Evolutionary conservation across 2,888 invertebrate genomes (phyloP), one percentile per base, ranked within the genome.

Genomic region (Meandrusa payeni): DNA sequence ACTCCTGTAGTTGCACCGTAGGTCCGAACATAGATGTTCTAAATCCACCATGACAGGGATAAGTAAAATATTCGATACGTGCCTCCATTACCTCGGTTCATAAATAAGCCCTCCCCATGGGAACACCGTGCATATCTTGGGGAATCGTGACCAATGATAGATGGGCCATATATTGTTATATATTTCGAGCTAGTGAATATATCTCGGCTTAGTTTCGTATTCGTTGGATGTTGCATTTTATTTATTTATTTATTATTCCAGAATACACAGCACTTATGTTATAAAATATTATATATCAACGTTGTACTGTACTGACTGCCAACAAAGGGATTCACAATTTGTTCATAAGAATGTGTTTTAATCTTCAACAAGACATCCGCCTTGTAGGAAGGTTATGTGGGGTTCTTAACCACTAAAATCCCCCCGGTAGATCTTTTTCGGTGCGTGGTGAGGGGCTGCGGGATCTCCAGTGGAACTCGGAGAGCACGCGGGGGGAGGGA

Each of bases 21-120:
- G 9, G 20, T 19, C 19, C 5, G 23, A 43, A 38, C 37, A 32
- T 38, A 38, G 43, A 43, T 32, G 37, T 38, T 47, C 47, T 48
- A 52, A 52, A 52, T 48, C 38, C 32, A 38, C 43, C 46, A 54
- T 46, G 48, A 47, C 48, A 47, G 50, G 43, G 42, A 49, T 45
- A 51, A 52, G 48, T 61, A 55, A 58, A 59, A 59, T 60, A 61
- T 60, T 55, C 61, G 53, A 51, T 54, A 59, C 60, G 61, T 59
- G 61, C 57, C 36, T 49, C 51, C 54, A 61, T 60, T 60, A 57
- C 54, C 50, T 48, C 43, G 52, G 50, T 56, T 57, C 56, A 57
- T 61, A 60, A 57, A 61, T 59, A 53, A 38, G 27, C 38, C 38
- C 28, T 47, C 43, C 41, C 41, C 47, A 47, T 47, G 47, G 47